Evolutionary conservation across 1,140 invertebrate genomes (phyloP), one percentile per base, ranked within the genome.

Genomic region (Tenebrio molitor): DNA sequence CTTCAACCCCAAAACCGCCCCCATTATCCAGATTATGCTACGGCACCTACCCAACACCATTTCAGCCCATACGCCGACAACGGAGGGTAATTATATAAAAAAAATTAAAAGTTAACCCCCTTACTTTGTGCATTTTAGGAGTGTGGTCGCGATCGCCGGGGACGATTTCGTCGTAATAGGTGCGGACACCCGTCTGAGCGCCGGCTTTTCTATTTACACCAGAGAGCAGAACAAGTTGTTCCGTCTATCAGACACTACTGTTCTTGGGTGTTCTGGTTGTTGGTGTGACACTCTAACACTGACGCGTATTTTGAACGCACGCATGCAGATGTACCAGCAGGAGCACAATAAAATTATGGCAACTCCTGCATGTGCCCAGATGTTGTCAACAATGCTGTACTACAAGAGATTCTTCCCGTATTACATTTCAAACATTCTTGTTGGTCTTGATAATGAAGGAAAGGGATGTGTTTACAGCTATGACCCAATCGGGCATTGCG

Each of bases 391-490:
- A 3, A 93, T 98, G 88, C 85, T 99, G 69, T 99, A 99, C 82
- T 93, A 97, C 79, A 96, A 96, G 77, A 88, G 98, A 72, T 99
- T 99, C 83, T 99, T 99, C 84, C 98, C 98, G 0, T 99, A 99
- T 82, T 99, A 99, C 83, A 92, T 98, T 6, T 94, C 93, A 23
- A 99, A 98, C 82, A 91, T 99, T 23, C 84, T 99, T 62, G 97
- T 95, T 74, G 98, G 98, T 0, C 81, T 95, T 12, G 93, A 95
- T 83, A 86, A 87, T 77, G 88, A 94, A 79, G 97, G 97, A n/a
- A 93, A 95, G 82, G 97, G 97, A 1, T 92, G 91, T 79, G 92
- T 99, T 1, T 99, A 92, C 85, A 95, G 93, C 79, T 99, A 98
- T 83, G 97, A 99, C 85, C 97, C 97, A 0, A 93, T 99, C 74